These are phyloP conservation scores for Acanthosepion esculentum DNA, from an alignment of 2,888 invertebrate genomes.

Conservation along the genomic window DNA sequence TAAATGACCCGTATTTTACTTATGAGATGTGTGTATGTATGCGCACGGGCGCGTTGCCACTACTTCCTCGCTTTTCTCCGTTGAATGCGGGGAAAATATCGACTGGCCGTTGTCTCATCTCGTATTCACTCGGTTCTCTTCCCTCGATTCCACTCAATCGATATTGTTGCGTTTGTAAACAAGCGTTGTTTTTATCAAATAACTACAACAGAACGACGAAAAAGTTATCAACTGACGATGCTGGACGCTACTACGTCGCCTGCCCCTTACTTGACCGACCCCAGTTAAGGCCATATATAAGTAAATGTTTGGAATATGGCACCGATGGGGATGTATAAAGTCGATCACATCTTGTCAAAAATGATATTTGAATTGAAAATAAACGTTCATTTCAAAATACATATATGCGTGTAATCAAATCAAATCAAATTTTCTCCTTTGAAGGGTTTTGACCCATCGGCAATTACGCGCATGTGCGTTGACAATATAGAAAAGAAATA, in stretches of 20 bases:
- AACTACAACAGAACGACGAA: background rate
- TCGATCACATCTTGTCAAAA: background rate
- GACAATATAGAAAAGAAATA: too few species aligned
- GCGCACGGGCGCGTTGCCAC: background rate
- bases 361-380: background rate
- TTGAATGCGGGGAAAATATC: background rate
- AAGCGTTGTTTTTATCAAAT: constrained; percentile 15
- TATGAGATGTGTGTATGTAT: background rate
- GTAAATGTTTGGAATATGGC: background rate
- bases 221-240: background rate
- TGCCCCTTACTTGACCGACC: background rate
- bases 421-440: background rate
- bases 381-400: background rate
- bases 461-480: too few species aligned
- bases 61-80: background rate
- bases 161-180: background rate
- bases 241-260: background rate
- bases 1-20: background rate
- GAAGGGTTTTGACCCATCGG: too few species aligned
- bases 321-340: background rate
- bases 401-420: background rate
- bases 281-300: background rate
- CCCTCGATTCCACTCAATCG: background rate
- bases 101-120: too few species aligned
- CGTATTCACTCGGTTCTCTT: too few species aligned